phyloP scores from a whole-genome alignment of 2,113 vertebrate species.

The Indicator indicator region DNA sequence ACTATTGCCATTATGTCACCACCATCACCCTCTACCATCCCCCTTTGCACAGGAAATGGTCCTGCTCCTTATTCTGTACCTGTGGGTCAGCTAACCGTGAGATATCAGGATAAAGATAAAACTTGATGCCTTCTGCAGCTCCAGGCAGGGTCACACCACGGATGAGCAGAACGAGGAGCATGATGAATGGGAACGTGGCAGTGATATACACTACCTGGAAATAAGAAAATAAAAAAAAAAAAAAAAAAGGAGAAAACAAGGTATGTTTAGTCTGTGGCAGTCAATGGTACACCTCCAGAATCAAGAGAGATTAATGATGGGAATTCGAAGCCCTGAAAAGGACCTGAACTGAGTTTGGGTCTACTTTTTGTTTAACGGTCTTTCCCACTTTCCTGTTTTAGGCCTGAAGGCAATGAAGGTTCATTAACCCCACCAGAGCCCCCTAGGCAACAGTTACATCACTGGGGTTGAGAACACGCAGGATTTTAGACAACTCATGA shows the following conservation, averaged over 20 bases:
- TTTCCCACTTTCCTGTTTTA: neutral
- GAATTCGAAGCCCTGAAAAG: neutral
- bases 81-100: conserved; percentile 91
- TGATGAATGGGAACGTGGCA: conserved; percentile 95
- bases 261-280: neutral
- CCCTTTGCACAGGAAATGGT: neutral
- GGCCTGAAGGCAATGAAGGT: neutral
- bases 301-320: neutral
- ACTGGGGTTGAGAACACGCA: neutral
- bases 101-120: conserved; percentile 96
- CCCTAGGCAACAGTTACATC: neutral
- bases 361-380: neutral
- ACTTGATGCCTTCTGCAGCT: conserved; percentile 95
- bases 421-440: neutral
- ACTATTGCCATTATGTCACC: neutral
- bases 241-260: neutral
- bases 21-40: neutral
- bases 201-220: conserved; percentile 92
- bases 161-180: conserved; percentile 94
- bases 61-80: conserved; percentile 69
- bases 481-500: neutral
- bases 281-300: neutral
- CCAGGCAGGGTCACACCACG: conserved; percentile 96
- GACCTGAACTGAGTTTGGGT: neutral
- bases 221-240: neutral